Base-by-base conservation (phyloP, 2,888 invertebrate species). In the Buathra laborator region DNA sequence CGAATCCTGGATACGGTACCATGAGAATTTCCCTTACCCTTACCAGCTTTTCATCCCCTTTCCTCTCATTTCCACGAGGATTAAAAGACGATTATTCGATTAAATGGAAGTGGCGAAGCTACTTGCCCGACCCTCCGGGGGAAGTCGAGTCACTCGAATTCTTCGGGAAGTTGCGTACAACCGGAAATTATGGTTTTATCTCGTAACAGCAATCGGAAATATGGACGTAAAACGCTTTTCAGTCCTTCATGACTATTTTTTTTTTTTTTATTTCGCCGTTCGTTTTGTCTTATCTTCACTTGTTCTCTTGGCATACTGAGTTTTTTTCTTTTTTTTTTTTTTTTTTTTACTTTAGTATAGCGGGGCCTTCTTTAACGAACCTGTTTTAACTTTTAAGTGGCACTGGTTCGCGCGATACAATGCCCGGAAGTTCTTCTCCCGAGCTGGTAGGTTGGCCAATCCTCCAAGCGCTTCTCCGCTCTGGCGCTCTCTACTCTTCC, bases 351-450 rank as follows among this genome's bases (percentile, higher is more conserved):
- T 71, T 2, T 19, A 53, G 43, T 16, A 46, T n/a, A 16, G n/a
- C 12, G 29, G 48, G 80, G 29, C 24, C 56, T 43, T 70, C 67
- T 83, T 81, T 87, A 87, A 88, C 82, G 86, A 88, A 86, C 83
- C 89, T 89, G 80, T 88, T 88, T 91, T 89, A 91, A 92, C 90
- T 90, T 92, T 91, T 89, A 92, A 91, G 89, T 89, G 88, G 88
- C 89, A 89, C 86, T 86, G 85, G 84, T 84, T 62, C 64, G 76
- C 85, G 80, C 85, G 84, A 90, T 89, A 91, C 89, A 91, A 92
- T 90, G 88, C 76, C 64, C 64, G 76, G 64, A 76, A 82, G 51
- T 82, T 71, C 70, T n/a, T 62, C 62, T 62, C 70, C 1, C 64
- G 37, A 44, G 68, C 56, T 24, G 29, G 56, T 29, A 37, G 53